Conservation (phyloP, 2,797 vertebrate species). For the Coendou prehensilis region DNA sequence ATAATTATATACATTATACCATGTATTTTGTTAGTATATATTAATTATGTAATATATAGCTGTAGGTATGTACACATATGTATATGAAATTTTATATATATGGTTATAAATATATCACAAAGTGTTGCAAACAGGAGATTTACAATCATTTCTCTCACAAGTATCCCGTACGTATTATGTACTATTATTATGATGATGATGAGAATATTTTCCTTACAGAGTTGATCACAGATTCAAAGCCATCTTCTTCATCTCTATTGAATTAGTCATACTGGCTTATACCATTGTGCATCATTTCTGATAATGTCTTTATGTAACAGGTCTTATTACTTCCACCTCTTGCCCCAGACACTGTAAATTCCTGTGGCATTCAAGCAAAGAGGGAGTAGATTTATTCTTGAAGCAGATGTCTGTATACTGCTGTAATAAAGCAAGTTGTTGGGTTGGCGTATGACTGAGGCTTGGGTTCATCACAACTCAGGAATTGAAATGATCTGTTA, state of each 20-base stretch:
- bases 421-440: constrained; percentile 32
- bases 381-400: neutral
- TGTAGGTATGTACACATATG: neutral
- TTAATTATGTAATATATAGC: neutral
- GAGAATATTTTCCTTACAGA: neutral
- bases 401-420: neutral
- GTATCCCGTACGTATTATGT: neutral
- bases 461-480: constrained; percentile 43
- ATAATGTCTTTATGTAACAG: constrained; percentile 43
- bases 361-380: neutral
- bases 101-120: neutral
- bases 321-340: constrained; percentile 30
- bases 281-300: constrained; percentile 14
- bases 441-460: neutral
- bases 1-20: neutral
- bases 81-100: neutral
- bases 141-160: neutral
- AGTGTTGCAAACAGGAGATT: neutral
- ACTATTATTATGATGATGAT: neutral
- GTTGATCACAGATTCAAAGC: neutral
- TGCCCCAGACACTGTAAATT: constrained; percentile 69
- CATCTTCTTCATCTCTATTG: neutral
- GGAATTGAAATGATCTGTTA: constrained; percentile 55
- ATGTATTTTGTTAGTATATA: neutral
- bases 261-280: neutral